A percentile compares a stretch with the other conserved stretches of the same genome.
These are phyloP conservation scores for Gobius niger DNA, from an alignment of 2,113 vertebrate species.

Conservation along the genomic window DNA sequence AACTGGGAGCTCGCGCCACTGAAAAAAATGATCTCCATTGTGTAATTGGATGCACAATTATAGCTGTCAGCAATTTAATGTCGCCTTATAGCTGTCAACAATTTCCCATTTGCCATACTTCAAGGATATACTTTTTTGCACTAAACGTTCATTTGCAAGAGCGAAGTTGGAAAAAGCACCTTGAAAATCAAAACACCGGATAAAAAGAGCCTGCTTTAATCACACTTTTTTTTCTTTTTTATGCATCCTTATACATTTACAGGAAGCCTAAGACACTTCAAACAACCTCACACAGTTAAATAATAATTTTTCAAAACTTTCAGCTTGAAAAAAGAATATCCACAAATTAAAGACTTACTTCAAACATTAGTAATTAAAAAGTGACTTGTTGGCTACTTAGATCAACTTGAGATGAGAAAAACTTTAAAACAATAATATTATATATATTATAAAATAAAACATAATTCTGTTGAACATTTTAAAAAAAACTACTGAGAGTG, in stretches of 20 bases:
- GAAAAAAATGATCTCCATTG: no score
- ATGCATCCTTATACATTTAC: background rate
- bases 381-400: background rate
- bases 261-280: background rate
- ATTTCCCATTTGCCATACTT: no score
- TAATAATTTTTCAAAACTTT: background rate
- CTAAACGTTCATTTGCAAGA: no score
- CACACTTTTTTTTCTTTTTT: background rate
- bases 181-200: background rate
- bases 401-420: background rate
- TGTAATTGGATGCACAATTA: no score
- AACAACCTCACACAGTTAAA: background rate
- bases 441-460: background rate
- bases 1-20: no score
- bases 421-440: background rate
- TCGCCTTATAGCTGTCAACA: no score
- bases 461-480: background rate
- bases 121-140: no score
- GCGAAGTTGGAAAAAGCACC: no score
- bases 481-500: background rate
- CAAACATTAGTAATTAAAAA: background rate
- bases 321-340: background rate
- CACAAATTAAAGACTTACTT: background rate
- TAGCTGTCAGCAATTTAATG: no score
- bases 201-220: conserved; percentile 10